phyloP scores from a whole-genome alignment of 2,888 invertebrate genomes.

The Spodoptera littoralis region DNA sequence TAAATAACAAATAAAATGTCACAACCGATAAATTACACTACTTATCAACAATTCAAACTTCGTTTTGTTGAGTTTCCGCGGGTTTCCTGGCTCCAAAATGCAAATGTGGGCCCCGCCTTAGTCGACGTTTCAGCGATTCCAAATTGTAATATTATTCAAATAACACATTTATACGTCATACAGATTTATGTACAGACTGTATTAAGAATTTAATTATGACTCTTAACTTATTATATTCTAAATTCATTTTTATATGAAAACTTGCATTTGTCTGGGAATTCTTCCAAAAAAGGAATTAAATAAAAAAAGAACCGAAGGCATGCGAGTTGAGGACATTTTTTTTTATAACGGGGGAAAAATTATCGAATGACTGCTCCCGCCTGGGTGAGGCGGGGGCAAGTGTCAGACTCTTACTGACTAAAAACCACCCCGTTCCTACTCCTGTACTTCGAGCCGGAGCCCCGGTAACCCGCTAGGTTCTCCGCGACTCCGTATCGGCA shows the following conservation, averaged over 20 bases:
- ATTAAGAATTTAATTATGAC: slow-evolving; percentile 69
- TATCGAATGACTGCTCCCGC: too few species aligned
- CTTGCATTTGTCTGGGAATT: slow-evolving; percentile 31
- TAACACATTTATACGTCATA: slow-evolving; percentile 72
- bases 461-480: too few species aligned
- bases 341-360: too few species aligned
- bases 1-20: too few species aligned
- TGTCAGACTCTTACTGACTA: too few species aligned
- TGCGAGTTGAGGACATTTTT: slow-evolving; percentile 16
- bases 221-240: slow-evolving; percentile 52
- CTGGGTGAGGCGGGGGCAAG: too few species aligned
- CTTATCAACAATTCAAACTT: too few species aligned
- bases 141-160: slow-evolving; percentile 79
- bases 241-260: slow-evolving; percentile 51
- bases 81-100: slow-evolving; percentile 59
- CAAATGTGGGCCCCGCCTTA: slow-evolving; percentile 66
- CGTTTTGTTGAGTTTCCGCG: background rate
- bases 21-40: too few species aligned
- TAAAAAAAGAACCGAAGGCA: slow-evolving; percentile 1
- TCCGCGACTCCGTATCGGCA: too few species aligned
- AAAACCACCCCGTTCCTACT: too few species aligned
- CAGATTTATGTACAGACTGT: slow-evolving; percentile 67
- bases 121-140: slow-evolving; percentile 67
- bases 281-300: slow-evolving; percentile 6
- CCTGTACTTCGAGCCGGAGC: too few species aligned